Percentiles rank a stretch among this genome's conserved stretches.
Evolutionary conservation across 2,888 invertebrate species (phyloP).

Genomic region (Drosophila monieri): DNA sequence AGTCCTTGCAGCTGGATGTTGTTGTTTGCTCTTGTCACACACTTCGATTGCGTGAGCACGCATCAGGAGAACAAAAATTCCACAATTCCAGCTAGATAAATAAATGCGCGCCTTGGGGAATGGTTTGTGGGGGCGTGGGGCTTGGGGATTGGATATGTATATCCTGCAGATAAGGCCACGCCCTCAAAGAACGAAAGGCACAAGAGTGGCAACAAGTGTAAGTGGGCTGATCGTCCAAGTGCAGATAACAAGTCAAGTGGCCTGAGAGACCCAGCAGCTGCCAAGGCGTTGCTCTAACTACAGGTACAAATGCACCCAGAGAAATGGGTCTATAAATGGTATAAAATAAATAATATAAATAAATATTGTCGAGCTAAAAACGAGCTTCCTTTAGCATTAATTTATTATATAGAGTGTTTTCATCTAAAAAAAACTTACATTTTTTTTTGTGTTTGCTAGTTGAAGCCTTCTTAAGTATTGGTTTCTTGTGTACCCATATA

Average conservation of each 20-base stretch:
- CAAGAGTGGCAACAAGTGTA: constrained; percentile 74
- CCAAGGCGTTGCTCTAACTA: constrained; percentile 11
- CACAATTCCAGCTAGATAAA: constrained; percentile 56
- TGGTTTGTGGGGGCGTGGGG: background rate
- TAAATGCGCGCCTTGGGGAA: constrained; percentile 34
- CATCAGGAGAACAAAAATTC: constrained; percentile 48
- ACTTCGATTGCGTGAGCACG: constrained; percentile 56
- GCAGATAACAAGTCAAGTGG: constrained; percentile 76
- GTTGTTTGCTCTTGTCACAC: constrained; percentile 43
- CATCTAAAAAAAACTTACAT: background rate
- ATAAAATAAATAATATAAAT: background rate
- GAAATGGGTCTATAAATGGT: background rate
- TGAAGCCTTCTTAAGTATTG: background rate
- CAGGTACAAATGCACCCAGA: constrained; percentile 13
- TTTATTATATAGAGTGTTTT: too few relatives aligned
- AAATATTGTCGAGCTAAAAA: too few relatives aligned
- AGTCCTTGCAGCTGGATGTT: constrained; percentile 30
- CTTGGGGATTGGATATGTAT: background rate
- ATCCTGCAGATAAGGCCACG: constrained; percentile 20
- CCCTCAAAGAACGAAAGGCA: constrained; percentile 22
- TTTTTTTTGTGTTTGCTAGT: background rate
- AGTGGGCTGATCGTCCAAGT: constrained; percentile 73
- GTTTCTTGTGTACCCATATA: constrained; percentile 5
- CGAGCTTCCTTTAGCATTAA: too few relatives aligned
- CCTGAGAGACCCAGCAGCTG: constrained; percentile 44